Conservation (phyloP, 2,113 vertebrate species). For the zebrafish (Danio rerio) region GRCz12tu NC_133199.1:30519501-30520000, state of each 20-base stretch:
- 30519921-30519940: not conserved
- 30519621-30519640: conserved; percentile 6
- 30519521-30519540: not conserved
- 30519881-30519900: not conserved
- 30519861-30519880: conserved; percentile 8
- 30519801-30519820: conserved; percentile 22
- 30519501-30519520: not conserved
- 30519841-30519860: conserved; percentile 28
- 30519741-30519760: conserved; percentile 19
- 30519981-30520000: conserved; percentile 44
- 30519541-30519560: not conserved
- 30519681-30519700: conserved; percentile 1
- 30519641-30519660: not conserved
- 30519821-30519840: conserved; percentile 1
- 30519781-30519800: not conserved
- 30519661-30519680: not conserved
- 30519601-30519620: conserved; percentile 19
- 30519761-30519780: conserved; percentile 29
- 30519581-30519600: conserved; percentile 14
- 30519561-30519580: not conserved
- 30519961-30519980: conserved; percentile 32
- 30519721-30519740: not conserved
- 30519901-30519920: conserved; percentile 12
- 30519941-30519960: conserved; percentile 17
- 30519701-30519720: not conserved